Conservation (phyloP, 1,140 invertebrate genomes). For the Lasaia peninsularis region DNA sequence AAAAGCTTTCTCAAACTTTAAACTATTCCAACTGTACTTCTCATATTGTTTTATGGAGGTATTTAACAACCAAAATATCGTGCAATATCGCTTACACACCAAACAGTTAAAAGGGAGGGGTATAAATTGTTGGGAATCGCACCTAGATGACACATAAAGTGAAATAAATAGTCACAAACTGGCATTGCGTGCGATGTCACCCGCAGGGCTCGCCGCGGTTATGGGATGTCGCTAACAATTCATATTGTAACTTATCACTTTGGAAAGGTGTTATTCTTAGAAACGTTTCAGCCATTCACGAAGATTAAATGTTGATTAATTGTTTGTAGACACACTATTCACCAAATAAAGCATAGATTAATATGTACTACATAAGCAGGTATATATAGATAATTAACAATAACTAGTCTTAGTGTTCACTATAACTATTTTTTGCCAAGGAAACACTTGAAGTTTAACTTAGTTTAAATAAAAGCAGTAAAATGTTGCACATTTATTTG, state of each 20-base stretch:
- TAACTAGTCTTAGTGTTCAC: no score
- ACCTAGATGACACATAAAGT: constrained; percentile 55
- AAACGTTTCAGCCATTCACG: not conserved
- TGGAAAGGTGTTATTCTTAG: not conserved
- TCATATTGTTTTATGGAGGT: no score
- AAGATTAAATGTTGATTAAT: not conserved
- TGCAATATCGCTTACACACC: constrained; percentile 5
- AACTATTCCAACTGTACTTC: no score
- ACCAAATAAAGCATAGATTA: no score
- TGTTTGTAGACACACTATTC: not conserved
- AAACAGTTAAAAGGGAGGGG: constrained; percentile 39
- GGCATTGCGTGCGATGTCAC: constrained; percentile 41
- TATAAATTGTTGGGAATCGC: constrained; percentile 43
- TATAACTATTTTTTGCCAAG: no score
- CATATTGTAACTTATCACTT: constrained; percentile 3
- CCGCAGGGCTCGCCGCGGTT: constrained; percentile 19
- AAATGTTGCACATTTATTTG: constrained; percentile 7
- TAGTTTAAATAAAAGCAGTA: not conserved
- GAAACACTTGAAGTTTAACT: not conserved
- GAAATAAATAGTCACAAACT: constrained; percentile 52
- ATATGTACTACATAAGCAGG: no score
- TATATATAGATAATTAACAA: no score
- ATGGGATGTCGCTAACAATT: constrained; percentile 40
- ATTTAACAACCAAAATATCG: constrained; percentile 5
- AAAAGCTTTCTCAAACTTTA: no score